Base-by-base conservation (phyloP, 2,888 invertebrate species). In the Aporophyla lueneburgensis region DNA sequence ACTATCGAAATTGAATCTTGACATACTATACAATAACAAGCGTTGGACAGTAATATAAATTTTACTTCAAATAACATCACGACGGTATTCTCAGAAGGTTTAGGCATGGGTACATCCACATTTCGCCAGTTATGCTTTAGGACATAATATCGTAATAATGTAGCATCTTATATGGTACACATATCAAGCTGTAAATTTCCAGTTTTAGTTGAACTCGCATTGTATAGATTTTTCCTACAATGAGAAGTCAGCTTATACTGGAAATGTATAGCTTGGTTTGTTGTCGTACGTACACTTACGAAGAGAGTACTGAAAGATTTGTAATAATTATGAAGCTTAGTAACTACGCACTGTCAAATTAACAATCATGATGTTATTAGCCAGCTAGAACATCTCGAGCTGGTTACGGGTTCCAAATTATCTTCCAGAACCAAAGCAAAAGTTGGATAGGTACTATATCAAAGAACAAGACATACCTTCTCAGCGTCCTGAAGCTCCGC, bases 401-500 rank as follows among this genome's bases (percentile, higher is more conserved):
- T 53, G 3, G 53, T 21, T 21, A 9, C 21, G 21, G 9, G 21
- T 53, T n/a, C 0, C 12, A 14, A 24, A 24, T 24, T 24, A 24
- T 14, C 24, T 56, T 14, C 5, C 6, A 24, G 24, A 56, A 24
- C 56, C 2, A 24, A 5, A 24, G 6, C 24, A 24, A 58, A 19
- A 27, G 19, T 27, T 7, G 9, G 0, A 1, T 19, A 27, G 16
- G 27, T 58, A 16, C 24, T 7, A 58, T 16, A 58, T 7, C 9
- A 27, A 16, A 16, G 40, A 49, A 49, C 24, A 21, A n/a, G 21
- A 49, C 66, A 6, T 67, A 67, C 96, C 96, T 93, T 59, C 96
- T 86, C 40, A 98, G 94, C 19, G 98, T 97, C 78, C 99, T 95
- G 68, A 98, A 98, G 93, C 98, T 98, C 73, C 98, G 96, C 53